Conservation (phyloP, 2,888 invertebrate genomes). For the Cenopis cana region DNA sequence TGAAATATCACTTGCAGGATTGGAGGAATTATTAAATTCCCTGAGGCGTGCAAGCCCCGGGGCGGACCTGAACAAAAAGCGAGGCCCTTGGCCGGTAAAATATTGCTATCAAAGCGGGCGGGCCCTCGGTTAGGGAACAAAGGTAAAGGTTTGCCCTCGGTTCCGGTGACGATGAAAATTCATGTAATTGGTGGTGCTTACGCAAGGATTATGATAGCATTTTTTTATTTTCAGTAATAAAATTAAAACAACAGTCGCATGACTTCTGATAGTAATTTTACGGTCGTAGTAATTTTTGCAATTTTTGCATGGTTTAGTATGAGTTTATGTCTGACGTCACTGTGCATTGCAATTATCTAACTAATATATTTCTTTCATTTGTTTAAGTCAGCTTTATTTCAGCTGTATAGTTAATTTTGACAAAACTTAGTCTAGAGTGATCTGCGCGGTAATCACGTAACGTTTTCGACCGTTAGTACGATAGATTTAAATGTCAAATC, state of each 20-base stretch:
- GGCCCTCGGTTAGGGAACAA: slow-evolving; percentile 57
- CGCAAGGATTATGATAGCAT: background rate
- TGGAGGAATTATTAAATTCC: slow-evolving; percentile 65
- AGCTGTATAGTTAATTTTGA: too few species aligned
- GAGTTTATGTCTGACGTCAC: too few species aligned
- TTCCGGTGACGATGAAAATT: slow-evolving; percentile 29
- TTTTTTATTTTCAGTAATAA: background rate
- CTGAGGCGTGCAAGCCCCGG: slow-evolving; percentile 57
- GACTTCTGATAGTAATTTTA: too few species aligned
- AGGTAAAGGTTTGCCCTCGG: slow-evolving; percentile 46
- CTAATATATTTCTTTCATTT: too few species aligned
- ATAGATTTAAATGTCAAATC: too few species aligned
- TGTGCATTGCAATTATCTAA: too few species aligned
- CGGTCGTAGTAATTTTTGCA: too few species aligned
- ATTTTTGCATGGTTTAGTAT: too few species aligned
- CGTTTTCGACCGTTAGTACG: too few species aligned
- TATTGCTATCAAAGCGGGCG: slow-evolving; percentile 64
- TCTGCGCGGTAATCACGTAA: too few species aligned
- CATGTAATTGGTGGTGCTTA: slow-evolving; percentile 20
- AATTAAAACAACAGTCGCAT: background rate
- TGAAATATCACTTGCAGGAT: slow-evolving; percentile 65
- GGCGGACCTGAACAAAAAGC: slow-evolving; percentile 62
- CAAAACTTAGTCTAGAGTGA: too few species aligned
- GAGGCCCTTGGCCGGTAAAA: slow-evolving; percentile 55
- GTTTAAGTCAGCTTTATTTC: too few species aligned